Base-by-base conservation (phyloP, 92 coral and sea anemone species). In the Phenganax subtilis region DNA sequence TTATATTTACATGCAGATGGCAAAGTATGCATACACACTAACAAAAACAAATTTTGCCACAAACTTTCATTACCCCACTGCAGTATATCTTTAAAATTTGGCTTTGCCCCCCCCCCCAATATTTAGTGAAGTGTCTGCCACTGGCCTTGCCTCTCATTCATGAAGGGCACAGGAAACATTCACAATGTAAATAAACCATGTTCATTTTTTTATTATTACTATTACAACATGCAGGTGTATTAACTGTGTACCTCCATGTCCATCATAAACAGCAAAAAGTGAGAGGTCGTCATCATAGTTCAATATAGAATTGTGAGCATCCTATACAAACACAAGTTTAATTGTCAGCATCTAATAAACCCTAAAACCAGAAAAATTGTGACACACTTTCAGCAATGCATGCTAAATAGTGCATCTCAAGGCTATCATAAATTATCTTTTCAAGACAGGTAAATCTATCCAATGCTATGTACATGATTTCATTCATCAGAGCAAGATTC, bases 251-350 rank as follows among this genome's bases (percentile, higher is more conserved):
- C 99, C 99, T 87, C 99, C 99, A 92, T 96, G 99, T 28, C 99
- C 99, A 87, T 96, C 99, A 89, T 92, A 96, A 54, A 96, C 99
- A 77, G 93, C 99, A 80, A 96, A 96, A 9, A 96, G 87, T 3
- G 97, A 87, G 0, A 93, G 71, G 25, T 85, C 86, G 28, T 89
- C 83, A 54, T 92, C 99, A 81, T 88, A 96, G 76, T 96, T 91
- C 74, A 96, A 71, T 76, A 89, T 58, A 81, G 97, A 96, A 12
- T 90, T 89, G 54, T 96, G 99, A 6, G 99, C 92, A 90, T 96
- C 99, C 99, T 96, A 80, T 14, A 84, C 75, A 15, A 60, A 64
- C 17, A 82, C 44, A 55, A 27, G 71, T 28, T 10, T 0, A 59
- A 1, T 59, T 14, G 65, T 59, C 25, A 59, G 3, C 4, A 20